Evolutionary conservation across 2,888 invertebrate species (phyloP).

Genomic region (Idaea biselata): DNA sequence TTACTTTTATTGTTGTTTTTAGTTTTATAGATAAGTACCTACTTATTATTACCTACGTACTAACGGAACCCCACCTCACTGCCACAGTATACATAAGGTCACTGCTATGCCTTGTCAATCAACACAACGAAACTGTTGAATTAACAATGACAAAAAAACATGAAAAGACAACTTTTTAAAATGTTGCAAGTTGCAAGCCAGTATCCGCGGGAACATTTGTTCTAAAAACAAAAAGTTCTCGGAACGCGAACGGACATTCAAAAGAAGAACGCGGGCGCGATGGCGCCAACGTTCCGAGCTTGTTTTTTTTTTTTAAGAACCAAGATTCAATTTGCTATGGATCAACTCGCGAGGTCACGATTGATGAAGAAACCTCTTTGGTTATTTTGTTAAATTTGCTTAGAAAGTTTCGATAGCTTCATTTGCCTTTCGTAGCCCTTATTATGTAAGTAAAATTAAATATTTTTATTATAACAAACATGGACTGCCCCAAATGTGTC

Average conservation of each 20-base stretch:
- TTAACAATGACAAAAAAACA: slow-evolving; percentile 5
- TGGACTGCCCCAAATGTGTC: too few species aligned
- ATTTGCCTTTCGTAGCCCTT: too few species aligned
- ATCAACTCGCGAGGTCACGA: slow-evolving; percentile 59
- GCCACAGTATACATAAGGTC: too few species aligned
- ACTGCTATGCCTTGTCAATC: not conserved
- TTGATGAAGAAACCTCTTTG: slow-evolving; percentile 40
- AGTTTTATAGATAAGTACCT: too few species aligned
- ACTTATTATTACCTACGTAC: too few species aligned
- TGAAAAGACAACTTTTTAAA: slow-evolving; percentile 33
- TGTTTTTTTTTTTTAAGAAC: slow-evolving; percentile 32
- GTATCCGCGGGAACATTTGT: slow-evolving; percentile 41
- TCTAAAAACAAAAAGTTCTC: slow-evolving; percentile 38
- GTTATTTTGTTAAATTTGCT: slow-evolving; percentile 30
- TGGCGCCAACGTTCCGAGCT: slow-evolving; percentile 76
- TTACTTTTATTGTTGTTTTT: too few species aligned
- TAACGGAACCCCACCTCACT: too few species aligned
- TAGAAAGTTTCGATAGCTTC: slow-evolving; percentile 24
- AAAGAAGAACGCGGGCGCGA: slow-evolving; percentile 69
- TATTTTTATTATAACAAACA: too few species aligned
- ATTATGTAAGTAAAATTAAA: too few species aligned
- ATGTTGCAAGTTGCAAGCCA: slow-evolving; percentile 27
- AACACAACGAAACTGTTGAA: not conserved
- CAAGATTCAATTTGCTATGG: slow-evolving; percentile 73
- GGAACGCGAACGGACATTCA: slow-evolving; percentile 59